Base-by-base conservation (phyloP, 2,888 invertebrate species). In the Hydrotaea cyrtoneurina region DNA sequence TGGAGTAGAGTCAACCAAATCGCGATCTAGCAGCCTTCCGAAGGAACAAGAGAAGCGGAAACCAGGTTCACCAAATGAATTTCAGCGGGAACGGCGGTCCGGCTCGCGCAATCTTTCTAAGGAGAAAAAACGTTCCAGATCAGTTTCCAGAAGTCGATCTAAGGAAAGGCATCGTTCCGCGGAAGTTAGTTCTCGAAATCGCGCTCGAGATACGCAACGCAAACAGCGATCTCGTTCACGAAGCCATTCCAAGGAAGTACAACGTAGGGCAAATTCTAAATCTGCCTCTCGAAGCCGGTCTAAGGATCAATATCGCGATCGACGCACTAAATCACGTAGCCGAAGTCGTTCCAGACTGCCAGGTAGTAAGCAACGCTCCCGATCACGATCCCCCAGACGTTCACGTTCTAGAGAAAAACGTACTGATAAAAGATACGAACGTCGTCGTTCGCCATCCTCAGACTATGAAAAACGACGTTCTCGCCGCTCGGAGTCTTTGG, bases 401-500 rank as follows among this genome's bases (percentile, higher is more conserved):
- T 66, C 77, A 57, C 79, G 64, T 17, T 82, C 85, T 2, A 57
- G 21, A 69, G 81, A 77, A 11, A 55, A 55, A 59, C 55, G 50
- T 19, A 43, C 50, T 0, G 74, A 85, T 0, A 43, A 46, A 15
- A 74, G 64, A 21, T 21, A 55, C 59, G 46, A 69, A 62, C 86
- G 50, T 79, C 86, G 19, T 86, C 87, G 75, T 59, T 83, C 78
- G 74, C 76, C 13, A 83, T 86, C 74, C 11, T 31, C 50, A 26
- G 79, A 82, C 0, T 78, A 80, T 75, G 82, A 82, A 0, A 89
- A 87, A 59, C 85, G 86, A 11, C 77, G 79, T 17, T 87, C 88
- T 2, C 80, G 89, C 0, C 89, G 91, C 17, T 90, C 91, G 2
- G 86, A 77, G 26, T 90, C 90, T 0, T 15, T 91, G 53, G 90